A percentile compares a stretch with the other conserved stretches of the same genome.
Conservation (phyloP, 2,888 invertebrate genomes). For the Eueremaeus valkanovi region DNA sequence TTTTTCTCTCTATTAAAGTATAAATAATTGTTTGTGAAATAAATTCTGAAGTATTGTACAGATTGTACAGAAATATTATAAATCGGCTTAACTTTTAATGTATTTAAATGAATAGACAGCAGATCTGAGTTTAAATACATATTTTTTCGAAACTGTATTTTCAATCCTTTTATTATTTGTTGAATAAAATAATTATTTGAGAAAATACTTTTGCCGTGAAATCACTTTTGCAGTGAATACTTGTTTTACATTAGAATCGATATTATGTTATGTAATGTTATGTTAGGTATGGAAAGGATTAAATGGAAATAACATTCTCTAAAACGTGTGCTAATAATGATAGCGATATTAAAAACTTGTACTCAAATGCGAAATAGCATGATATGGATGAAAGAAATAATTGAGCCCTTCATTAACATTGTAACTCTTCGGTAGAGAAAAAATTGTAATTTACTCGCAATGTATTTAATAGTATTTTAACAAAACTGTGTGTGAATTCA, state of each 20-base stretch:
- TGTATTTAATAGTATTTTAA: not conserved
- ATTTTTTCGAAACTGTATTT: too few relatives aligned
- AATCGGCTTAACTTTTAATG: too few relatives aligned
- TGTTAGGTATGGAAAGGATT: slow-evolving; percentile 5
- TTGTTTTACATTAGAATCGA: too few relatives aligned
- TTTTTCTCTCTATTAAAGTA: too few relatives aligned
- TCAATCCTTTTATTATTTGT: slow-evolving; percentile 1
- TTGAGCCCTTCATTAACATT: slow-evolving; percentile 20
- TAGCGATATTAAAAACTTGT: too few relatives aligned
- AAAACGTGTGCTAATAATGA: slow-evolving; percentile 26
- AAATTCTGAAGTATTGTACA: too few relatives aligned
- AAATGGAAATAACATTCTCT: slow-evolving; percentile 27
- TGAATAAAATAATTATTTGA: not conserved
- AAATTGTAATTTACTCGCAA: slow-evolving; percentile 26
- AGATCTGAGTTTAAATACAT: too few relatives aligned
- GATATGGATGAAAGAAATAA: not conserved
- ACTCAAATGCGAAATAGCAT: too few relatives aligned
- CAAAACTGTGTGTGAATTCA: not conserved
- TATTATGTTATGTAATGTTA: not conserved
- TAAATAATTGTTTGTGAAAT: too few relatives aligned
- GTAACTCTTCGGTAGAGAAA: not conserved
- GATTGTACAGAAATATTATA: too few relatives aligned
- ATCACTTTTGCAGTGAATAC: not conserved
- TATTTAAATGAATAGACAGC: too few relatives aligned
- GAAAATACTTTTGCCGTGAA: not conserved